Conservation (phyloP, 2,113 vertebrate species). For the Illadopsis cleaveri region DNA sequence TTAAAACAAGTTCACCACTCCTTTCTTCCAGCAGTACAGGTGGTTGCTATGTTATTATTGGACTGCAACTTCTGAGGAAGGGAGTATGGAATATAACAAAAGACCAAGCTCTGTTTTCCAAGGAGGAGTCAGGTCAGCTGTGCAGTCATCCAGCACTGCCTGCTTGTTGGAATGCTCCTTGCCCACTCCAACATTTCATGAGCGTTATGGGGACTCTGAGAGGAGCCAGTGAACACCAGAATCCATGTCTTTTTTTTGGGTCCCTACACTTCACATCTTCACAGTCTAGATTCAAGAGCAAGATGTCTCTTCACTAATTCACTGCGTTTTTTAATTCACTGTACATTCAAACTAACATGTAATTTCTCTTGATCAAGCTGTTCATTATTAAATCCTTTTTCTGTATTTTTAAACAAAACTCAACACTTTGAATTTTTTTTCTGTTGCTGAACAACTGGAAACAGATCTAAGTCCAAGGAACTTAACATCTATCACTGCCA, state of each 20-base stretch:
- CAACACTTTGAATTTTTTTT: neutral
- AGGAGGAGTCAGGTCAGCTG: neutral
- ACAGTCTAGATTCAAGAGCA: neutral
- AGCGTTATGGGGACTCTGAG: neutral
- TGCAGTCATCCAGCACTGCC: neutral
- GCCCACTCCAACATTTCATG: neutral
- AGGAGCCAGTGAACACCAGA: neutral
- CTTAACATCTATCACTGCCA: neutral
- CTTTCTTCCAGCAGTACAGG: neutral
- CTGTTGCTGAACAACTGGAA: neutral
- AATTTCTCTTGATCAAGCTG: neutral
- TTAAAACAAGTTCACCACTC: neutral
- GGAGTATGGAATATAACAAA: neutral
- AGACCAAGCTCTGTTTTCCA: neutral
- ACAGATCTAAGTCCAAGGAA: neutral
- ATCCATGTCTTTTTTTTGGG: neutral
- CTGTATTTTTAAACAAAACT: neutral
- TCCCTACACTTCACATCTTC: neutral
- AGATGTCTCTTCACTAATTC: neutral
- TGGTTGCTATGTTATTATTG: neutral
- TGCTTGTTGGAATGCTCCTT: fast-evolving
- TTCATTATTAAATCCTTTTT: neutral
- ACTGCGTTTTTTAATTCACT: neutral
- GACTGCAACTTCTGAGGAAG: neutral
- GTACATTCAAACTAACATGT: neutral